Evolutionary conservation across 2,113 vertebrate genomes (phyloP).

Genomic region (Corythoichthys haematopterus): DNA sequence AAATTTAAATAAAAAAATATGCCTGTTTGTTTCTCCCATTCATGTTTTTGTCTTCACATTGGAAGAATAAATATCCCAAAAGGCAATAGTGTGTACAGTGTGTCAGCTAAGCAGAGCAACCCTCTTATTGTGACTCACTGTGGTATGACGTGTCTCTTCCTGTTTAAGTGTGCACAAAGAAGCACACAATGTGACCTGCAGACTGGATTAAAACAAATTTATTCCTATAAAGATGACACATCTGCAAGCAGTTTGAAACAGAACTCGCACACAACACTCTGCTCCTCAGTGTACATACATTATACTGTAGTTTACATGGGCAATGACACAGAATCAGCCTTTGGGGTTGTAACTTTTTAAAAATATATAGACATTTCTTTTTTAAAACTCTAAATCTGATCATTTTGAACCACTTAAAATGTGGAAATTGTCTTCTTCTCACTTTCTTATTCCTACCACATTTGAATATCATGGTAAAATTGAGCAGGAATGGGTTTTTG

Average conservation of each 20-base stretch:
- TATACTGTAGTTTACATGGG: background rate
- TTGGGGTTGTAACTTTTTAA: background rate
- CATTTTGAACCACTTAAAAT: background rate
- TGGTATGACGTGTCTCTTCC: background rate
- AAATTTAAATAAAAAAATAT: slow-evolving; percentile 1
- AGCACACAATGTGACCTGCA: background rate
- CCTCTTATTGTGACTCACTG: background rate
- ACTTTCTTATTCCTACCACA: no score
- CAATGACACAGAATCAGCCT: background rate
- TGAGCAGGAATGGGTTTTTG: no score
- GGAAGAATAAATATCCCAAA: slow-evolving; percentile 14
- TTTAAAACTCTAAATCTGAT: background rate
- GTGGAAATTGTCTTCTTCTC: no score
- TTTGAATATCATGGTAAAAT: no score
- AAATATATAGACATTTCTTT: background rate
- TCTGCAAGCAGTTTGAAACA: slow-evolving; percentile 8
- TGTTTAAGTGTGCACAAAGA: background rate
- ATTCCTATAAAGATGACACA: slow-evolving; percentile 7
- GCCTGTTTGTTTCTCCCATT: slow-evolving; percentile 2
- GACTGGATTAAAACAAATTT: slow-evolving; percentile 6
- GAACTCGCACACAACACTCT: background rate
- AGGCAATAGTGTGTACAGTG: background rate
- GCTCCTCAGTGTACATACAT: background rate
- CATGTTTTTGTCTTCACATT: background rate
- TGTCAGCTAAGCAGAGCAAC: background rate